Conservation (phyloP, 2,113 vertebrate genomes). For the Cynoglossus semilaevis region DNA sequence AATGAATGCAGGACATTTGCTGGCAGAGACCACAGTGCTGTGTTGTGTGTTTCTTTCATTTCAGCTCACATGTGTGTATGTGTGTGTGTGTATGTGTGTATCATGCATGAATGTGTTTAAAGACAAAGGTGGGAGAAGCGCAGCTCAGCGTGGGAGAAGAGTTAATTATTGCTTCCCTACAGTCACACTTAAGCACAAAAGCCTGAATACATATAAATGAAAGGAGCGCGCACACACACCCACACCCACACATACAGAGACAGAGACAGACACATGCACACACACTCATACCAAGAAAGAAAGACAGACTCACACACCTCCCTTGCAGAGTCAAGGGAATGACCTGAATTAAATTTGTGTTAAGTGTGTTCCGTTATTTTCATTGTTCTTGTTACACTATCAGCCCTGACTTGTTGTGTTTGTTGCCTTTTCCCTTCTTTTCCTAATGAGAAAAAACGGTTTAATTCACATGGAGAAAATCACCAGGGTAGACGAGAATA, state of each 20-base stretch:
- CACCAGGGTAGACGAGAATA: slow-evolving; percentile 16
- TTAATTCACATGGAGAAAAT: slow-evolving; percentile 57
- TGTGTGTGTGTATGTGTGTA: slow-evolving; percentile 44
- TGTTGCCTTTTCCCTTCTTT: slow-evolving; percentile 24
- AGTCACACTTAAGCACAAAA: slow-evolving; percentile 59
- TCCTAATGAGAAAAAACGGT: slow-evolving; percentile 42
- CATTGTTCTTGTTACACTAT: slow-evolving; percentile 58
- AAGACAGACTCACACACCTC: slow-evolving; percentile 23
- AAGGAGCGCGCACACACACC: slow-evolving; percentile 9
- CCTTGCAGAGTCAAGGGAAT: slow-evolving; percentile 59
- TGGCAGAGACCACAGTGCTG: slow-evolving; percentile 36
- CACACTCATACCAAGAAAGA: no score
- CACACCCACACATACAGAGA: slow-evolving; percentile 2
- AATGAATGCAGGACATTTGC: slow-evolving; percentile 40
- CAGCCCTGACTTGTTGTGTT: slow-evolving; percentile 28
- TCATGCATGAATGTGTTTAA: slow-evolving; percentile 30
- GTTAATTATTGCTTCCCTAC: slow-evolving; percentile 75
- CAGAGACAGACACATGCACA: not conserved
- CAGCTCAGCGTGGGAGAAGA: slow-evolving; percentile 62
- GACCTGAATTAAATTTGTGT: slow-evolving; percentile 68
- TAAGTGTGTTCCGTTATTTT: slow-evolving; percentile 71
- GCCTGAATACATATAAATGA: slow-evolving; percentile 34
- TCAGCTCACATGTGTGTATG: slow-evolving; percentile 22
- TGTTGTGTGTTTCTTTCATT: slow-evolving; percentile 39
- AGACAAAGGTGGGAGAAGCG: slow-evolving; percentile 56